Evolutionary conservation across 2,113 vertebrate species (phyloP).

Genomic region (Campylomormyrus numenius): DNA sequence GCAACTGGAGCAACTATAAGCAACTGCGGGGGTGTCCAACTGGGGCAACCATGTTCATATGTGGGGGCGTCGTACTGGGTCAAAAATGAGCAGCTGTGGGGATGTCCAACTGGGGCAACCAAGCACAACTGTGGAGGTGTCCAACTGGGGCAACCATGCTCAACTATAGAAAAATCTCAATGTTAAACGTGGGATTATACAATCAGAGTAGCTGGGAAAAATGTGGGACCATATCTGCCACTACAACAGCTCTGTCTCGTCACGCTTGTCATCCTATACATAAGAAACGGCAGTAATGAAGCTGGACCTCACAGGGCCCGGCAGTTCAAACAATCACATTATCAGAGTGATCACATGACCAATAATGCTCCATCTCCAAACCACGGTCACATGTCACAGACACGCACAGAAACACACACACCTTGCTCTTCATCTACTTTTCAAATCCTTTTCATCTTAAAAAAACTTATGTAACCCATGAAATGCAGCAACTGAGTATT

Average conservation of each 20-base stretch:
- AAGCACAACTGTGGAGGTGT: not conserved
- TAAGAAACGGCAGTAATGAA: not conserved
- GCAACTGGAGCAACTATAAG: not conserved
- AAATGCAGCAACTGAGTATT: not conserved
- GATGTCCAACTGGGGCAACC: not conserved
- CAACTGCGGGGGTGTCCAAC: not conserved
- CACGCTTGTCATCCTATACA: not conserved
- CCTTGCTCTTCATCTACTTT: not conserved
- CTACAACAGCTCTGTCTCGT: not conserved
- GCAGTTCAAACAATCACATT: not conserved
- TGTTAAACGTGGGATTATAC: no score
- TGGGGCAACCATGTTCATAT: not conserved
- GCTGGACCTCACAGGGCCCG: not conserved
- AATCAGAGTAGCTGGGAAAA: no score
- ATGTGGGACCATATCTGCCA: not conserved
- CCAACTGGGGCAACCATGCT: not conserved
- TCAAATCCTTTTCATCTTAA: not conserved
- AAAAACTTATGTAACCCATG: not conserved
- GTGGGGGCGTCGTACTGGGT: no score
- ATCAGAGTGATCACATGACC: not conserved
- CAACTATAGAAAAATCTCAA: no score
- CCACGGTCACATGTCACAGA: not conserved
- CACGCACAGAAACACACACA: not conserved
- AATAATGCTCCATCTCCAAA: not conserved
- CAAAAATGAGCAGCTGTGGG: no score